Conservation (phyloP, 2,113 vertebrate genomes). For the Saccopteryx bilineata region DNA sequence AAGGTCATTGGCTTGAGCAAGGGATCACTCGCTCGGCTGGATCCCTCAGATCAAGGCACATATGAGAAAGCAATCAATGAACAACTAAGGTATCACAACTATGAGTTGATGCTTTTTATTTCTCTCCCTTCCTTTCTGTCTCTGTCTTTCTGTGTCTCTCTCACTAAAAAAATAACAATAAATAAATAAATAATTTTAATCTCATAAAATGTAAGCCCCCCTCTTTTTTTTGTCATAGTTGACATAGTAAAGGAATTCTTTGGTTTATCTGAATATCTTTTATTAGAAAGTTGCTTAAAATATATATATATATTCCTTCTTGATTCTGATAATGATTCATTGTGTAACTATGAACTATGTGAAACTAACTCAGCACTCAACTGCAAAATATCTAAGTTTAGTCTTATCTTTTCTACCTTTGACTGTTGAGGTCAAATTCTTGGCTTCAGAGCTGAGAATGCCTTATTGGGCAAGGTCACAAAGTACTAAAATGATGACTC, state of each 20-base stretch:
- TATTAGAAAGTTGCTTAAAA: constrained; percentile 56
- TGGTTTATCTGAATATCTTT: constrained; percentile 58
- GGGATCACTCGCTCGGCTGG: no score
- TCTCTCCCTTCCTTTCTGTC: no score
- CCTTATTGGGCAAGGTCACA: constrained; percentile 12
- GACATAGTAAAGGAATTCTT: constrained; percentile 27
- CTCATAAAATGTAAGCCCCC: no score
- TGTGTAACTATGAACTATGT: constrained; percentile 32
- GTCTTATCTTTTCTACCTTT: constrained; percentile 43
- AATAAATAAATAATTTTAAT: no score
- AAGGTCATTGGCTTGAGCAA: no score
- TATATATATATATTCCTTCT: constrained; percentile 50
- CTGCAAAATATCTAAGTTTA: constrained; percentile 27
- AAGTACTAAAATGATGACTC: constrained; percentile 34
- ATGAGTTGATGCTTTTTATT: no score
- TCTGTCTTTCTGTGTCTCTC: no score
- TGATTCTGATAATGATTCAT: constrained; percentile 53
- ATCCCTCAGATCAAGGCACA: no score
- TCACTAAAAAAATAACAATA: no score
- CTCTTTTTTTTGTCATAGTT: not conserved
- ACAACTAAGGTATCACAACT: no score
- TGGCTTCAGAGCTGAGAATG: constrained; percentile 55
- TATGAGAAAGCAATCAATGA: no score
- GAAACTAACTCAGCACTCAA: constrained; percentile 32
- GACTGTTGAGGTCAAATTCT: constrained; percentile 42